Conservation (phyloP, 2,797 vertebrate species). For the Sternarchorhynchus goeldii region DNA sequence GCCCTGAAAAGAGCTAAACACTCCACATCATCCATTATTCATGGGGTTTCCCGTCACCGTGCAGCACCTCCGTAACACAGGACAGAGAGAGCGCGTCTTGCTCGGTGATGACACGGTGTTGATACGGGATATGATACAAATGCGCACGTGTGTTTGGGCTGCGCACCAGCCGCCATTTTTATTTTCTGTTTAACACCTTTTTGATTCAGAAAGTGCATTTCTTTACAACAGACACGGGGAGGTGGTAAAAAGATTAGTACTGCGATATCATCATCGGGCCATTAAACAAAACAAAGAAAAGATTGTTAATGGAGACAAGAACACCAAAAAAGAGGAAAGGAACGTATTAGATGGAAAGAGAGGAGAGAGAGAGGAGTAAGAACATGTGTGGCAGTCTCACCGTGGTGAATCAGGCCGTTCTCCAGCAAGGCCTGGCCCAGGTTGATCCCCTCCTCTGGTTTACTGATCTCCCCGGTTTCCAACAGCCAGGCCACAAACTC, state of each 20-base stretch:
- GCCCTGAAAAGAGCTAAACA: conserved; percentile 34
- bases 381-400: conserved; percentile 72
- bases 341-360: too few species aligned
- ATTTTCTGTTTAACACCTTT: conserved; percentile 13
- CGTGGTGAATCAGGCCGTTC: conserved; percentile 98
- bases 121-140: too few species aligned
- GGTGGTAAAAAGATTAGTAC: too few species aligned
- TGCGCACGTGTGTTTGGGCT: too few species aligned
- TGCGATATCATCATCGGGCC: too few species aligned
- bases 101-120: too few species aligned
- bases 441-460: conserved; percentile 95
- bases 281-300: too few species aligned
- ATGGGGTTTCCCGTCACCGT: conserved; percentile 38
- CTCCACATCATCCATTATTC: conserved; percentile 39
- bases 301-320: too few species aligned
- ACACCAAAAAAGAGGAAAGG: neutral
- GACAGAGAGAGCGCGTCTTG: too few species aligned
- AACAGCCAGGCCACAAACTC: conserved; percentile 98
- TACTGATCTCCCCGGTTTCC: conserved; percentile 96
- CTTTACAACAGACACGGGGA: too few species aligned
- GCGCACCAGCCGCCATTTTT: neutral
- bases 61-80: neutral
- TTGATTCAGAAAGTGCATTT: conserved; percentile 20
- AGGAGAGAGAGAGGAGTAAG: too few species aligned
- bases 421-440: conserved; percentile 95